Evolutionary conservation across 2,888 invertebrate genomes (phyloP).

Genomic region (Camptogramma bilineatum): DNA sequence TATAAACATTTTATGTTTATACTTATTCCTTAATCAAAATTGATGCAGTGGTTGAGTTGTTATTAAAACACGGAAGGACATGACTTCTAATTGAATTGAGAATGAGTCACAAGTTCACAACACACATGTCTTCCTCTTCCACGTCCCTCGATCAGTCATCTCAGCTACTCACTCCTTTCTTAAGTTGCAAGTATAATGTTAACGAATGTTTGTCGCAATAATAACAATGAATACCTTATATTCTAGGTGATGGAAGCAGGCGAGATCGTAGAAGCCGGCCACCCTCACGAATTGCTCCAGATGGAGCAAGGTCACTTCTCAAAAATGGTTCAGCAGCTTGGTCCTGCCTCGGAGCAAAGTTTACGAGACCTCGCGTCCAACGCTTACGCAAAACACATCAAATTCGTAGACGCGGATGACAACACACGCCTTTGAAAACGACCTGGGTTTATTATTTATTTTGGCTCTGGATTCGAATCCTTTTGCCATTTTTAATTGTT

Average conservation of each 20-base stretch:
- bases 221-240: neutral
- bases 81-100: no score
- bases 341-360: conserved; percentile 77
- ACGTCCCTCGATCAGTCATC: no score
- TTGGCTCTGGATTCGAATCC: no score
- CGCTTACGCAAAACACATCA: conserved; percentile 73
- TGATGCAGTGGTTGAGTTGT: no score
- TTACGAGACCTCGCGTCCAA: conserved; percentile 70
- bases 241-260: conserved; percentile 86
- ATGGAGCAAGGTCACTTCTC: conserved; percentile 84
- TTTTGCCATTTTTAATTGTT: neutral
- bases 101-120: no score
- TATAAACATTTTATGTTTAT: no score
- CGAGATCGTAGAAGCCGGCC: conserved; percentile 88
- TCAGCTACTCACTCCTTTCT: no score
- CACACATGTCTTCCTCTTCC: no score
- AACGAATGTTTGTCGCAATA: no score
- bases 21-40: no score
- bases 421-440: conserved; percentile 34
- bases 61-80: no score
- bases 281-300: conserved; percentile 87
- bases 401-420: conserved; percentile 76
- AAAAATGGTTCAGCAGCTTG: conserved; percentile 87
- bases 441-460: neutral
- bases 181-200: no score